Percentiles rank a stretch among this genome's conserved stretches.
Evolutionary conservation across 1,140 invertebrate genomes (phyloP).

Genomic region (Drosophila sp.): DNA sequence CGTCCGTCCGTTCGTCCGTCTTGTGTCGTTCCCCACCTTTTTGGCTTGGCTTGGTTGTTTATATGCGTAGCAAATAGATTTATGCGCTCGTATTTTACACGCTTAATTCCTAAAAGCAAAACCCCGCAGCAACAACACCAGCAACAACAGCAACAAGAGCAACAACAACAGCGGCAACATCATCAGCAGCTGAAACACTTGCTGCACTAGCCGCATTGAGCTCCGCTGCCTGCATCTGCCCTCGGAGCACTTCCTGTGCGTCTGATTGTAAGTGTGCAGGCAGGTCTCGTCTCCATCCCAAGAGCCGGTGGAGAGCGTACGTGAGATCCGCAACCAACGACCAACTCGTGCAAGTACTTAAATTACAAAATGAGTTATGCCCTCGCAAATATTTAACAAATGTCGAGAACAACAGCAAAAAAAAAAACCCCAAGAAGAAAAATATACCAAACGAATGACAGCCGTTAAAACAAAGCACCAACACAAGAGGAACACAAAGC

Average conservation of each 20-base stretch:
- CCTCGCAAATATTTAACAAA: slow-evolving; percentile 51
- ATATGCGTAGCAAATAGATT: slow-evolving; percentile 77
- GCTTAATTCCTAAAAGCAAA: slow-evolving; percentile 69
- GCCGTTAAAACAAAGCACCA: not conserved
- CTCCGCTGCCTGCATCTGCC: slow-evolving; percentile 11
- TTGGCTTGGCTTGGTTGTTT: slow-evolving; percentile 50
- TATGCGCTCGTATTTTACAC: slow-evolving; percentile 78
- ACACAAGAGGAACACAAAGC: not conserved
- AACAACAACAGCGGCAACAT: slow-evolving; percentile 18
- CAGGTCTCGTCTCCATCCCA: slow-evolving; percentile 9
- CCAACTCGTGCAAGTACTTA: slow-evolving; percentile 51
- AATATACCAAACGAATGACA: slow-evolving; percentile 8
- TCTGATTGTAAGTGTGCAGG: not conserved
- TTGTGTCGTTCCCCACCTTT: not conserved
- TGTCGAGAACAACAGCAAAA: slow-evolving; percentile 17
- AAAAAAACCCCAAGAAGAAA: not conserved
- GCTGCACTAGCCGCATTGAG: slow-evolving; percentile 18
- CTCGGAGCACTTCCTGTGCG: slow-evolving; percentile 28
- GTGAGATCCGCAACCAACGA: slow-evolving; percentile 30
- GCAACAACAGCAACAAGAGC: slow-evolving; percentile 16
- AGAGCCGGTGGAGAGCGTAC: slow-evolving; percentile 23
- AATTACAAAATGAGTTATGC: slow-evolving; percentile 68
- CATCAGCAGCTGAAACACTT: slow-evolving; percentile 43
- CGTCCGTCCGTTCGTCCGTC: not conserved
- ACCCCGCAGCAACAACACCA: slow-evolving; percentile 12